Base-by-base conservation (phyloP, 1,140 invertebrate genomes). In the Zaprionus gabonicus region DNA sequence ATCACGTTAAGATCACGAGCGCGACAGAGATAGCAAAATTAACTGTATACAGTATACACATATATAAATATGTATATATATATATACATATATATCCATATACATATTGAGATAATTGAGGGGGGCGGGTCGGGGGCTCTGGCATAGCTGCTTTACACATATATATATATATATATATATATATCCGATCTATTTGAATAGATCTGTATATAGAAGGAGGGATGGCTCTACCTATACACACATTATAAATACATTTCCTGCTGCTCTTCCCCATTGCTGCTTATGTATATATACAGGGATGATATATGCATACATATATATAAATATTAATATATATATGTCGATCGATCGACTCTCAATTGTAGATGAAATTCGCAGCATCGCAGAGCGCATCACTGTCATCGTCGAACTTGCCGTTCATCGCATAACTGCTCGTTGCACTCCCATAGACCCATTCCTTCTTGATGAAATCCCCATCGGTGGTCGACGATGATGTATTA, bases 401-500 rank as follows among this genome's bases (percentile, higher is more conserved):
- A 63, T 92, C 91, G 65, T 92, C 91, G 44, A 92, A 92, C 53
- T 92, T 92, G 7, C 88, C 90, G 44, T 91, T 92, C 87, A 92
- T 92, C 46, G 91, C 86, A 71, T 92, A 92, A 72, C 78, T 91
- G 82, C 81, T 91, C 53, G 88, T 79, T 64, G 87, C 86, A 28
- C 74, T 75, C 53, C 91, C 91, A 63, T 92, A 92, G 20, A 86
- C 91, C 91, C 91, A 92, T 81, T 92, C 91, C 78, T 92, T 92
- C 27, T 92, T 92, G 9, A 92, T 92, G 36, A 91, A 92, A 58
- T 92, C 91, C 17, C 91, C 91, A 60, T 92, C 91, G 12, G 84
- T 92, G 10, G 91, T 92, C 27, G 91, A 91, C 1, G 91, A 92
- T 10, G 86, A 91, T 0, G 90, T 92, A 15, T 90, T 91, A 23